Conservation (phyloP, 2,888 invertebrate species). For the Anthophora plumipes region DNA sequence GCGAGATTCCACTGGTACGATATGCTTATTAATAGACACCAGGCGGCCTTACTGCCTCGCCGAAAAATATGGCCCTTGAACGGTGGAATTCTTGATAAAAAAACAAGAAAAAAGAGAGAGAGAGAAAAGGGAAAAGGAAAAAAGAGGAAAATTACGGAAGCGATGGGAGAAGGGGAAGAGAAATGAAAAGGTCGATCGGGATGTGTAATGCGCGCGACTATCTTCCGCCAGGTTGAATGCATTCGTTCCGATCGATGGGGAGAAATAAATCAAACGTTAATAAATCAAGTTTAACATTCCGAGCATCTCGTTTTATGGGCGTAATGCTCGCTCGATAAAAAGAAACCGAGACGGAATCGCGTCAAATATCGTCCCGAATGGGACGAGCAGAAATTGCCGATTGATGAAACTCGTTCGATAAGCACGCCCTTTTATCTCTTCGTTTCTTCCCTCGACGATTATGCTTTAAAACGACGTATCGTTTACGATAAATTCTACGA, state of each 20-base stretch:
- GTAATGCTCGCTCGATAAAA: constrained; percentile 23
- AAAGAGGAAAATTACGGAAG: background rate
- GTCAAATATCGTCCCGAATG: constrained; percentile 41
- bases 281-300: constrained; percentile 54
- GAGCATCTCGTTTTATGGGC: constrained; percentile 31
- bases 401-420: constrained; percentile 44
- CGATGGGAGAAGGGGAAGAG: background rate
- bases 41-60: constrained; percentile 41
- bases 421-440: constrained; percentile 14
- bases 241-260: constrained; percentile 38
- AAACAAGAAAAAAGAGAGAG: background rate
- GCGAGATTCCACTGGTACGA: constrained; percentile 66
- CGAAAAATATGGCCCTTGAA: constrained; percentile 53
- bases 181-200: constrained; percentile 34
- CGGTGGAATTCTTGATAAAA: constrained; percentile 12
- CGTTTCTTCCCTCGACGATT: background rate
- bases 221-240: constrained; percentile 38
- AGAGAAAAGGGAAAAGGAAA: no score
- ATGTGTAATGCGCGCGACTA: constrained; percentile 29
- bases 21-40: constrained; percentile 74
- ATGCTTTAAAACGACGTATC: background rate
- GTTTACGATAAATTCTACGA: no score
- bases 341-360: constrained; percentile 35
- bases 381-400: constrained; percentile 35
- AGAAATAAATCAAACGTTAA: constrained; percentile 52